Evolutionary conservation across 2,113 vertebrate species (phyloP).

Genomic region (Oncorhynchus clarkii): DNA sequence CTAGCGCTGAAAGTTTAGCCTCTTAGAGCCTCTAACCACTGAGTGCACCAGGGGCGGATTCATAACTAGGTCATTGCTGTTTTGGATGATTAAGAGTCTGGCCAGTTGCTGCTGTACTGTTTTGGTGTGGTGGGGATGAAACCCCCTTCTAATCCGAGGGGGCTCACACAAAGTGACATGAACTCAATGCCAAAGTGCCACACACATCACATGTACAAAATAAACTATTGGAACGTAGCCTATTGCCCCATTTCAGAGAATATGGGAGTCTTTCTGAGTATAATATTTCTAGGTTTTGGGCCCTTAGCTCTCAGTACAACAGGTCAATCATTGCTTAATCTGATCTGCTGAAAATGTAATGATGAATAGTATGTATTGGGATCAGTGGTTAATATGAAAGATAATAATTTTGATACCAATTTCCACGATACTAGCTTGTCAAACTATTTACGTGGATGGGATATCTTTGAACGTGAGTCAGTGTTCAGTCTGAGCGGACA

Average conservation of each 20-base stretch:
- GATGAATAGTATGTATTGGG: not conserved
- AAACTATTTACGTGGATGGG: not conserved
- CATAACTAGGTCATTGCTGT: conserved; percentile 41
- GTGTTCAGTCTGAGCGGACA: not conserved
- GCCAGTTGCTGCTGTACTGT: not conserved
- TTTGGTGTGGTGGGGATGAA: not conserved
- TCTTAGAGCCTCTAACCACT: conserved; percentile 18
- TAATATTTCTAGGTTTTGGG: no score
- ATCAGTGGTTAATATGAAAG: not conserved
- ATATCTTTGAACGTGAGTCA: not conserved
- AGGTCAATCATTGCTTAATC: no score
- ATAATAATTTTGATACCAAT: not conserved
- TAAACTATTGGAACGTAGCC: no score
- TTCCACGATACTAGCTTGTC: not conserved
- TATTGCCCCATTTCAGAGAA: no score
- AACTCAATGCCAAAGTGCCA: no score
- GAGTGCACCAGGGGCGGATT: not conserved
- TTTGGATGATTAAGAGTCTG: conserved; percentile 28
- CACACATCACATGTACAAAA: no score
- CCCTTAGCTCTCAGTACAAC: no score
- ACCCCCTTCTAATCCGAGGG: not conserved
- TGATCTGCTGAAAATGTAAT: not conserved
- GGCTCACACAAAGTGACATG: not conserved
- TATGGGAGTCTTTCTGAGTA: no score
- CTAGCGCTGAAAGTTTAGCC: conserved; percentile 21